Evolutionary conservation across 2,113 vertebrate genomes (phyloP), one percentile per base, ranked within the genome.

Genomic region (Rutilus rutilus): DNA sequence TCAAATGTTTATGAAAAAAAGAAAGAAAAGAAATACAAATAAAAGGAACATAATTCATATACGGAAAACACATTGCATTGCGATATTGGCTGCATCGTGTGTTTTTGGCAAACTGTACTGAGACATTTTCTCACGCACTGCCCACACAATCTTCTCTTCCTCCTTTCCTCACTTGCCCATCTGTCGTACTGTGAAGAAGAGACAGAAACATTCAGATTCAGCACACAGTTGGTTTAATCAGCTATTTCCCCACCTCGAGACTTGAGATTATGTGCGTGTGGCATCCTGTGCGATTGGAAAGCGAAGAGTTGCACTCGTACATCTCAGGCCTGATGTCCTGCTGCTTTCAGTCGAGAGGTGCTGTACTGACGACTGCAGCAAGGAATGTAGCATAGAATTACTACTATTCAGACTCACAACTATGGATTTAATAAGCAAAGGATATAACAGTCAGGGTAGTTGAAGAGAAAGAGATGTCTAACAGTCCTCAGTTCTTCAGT

Each of bases 121-220:
- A n/a, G 85, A 45, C 79, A 90, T 92, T 92, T 83, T 83, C 75
- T 60, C 42, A 67, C 27, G 19, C 67, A 42, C 77, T 60, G 83
- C 84, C 87, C 88, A 84, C 89, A 90, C 86, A 87, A 86, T 88
- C 76, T 84, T 50, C 2, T 60, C 80, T 85, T 84, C 39, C 64
- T 78, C 76, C 80, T 80, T 80, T 86, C 59, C 81, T 69, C 60
- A 73, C 78, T 65, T 90, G 85, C 84, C 92, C 93, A 93, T 94
- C 94, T 94, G 93, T 91, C 90, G 67, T 88, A 88, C 73, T 81
- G 69, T 84, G 80, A 82, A 64, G 88, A 83, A 82, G 82, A 86
- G 90, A 90, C 85, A 82, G 74, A 87, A 81, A 78, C 36, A 69
- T 78, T 79, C 64, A 88, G 78, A 65, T 78, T 82, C 79, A n/a